Evolutionary conservation across 1,140 invertebrate species (phyloP).

Genomic region (Venustaconcha ellipsiformis): DNA sequence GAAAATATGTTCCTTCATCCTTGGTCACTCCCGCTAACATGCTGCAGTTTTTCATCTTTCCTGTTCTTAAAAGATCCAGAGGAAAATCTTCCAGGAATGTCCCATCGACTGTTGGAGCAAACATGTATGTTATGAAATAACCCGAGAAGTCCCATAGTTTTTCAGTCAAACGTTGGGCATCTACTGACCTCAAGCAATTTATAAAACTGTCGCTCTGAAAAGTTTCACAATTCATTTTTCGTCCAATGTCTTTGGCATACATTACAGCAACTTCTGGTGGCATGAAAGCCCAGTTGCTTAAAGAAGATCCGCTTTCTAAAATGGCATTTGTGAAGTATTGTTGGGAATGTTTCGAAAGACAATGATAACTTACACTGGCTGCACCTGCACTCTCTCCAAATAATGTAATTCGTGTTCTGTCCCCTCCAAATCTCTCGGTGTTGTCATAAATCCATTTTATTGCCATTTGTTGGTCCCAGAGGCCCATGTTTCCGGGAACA

Average conservation of each 20-base stretch:
- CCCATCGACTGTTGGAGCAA: constrained; percentile 92
- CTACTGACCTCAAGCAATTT: constrained; percentile 80
- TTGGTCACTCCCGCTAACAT: constrained; percentile 91
- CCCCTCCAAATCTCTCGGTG: constrained; percentile 74
- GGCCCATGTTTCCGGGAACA: constrained; percentile 63
- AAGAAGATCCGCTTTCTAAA: constrained; percentile 72
- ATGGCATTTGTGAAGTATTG: constrained; percentile 87
- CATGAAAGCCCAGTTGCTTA: constrained; percentile 91
- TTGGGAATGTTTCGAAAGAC: constrained; percentile 77
- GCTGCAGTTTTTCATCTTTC: constrained; percentile 91
- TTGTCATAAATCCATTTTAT: constrained; percentile 64
- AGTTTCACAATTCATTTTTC: constrained; percentile 29
- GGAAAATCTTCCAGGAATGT: constrained; percentile 89
- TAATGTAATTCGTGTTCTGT: constrained; percentile 67
- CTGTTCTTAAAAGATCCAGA: constrained; percentile 77
- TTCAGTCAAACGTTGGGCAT: constrained; percentile 81
- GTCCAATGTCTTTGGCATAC: constrained; percentile 70
- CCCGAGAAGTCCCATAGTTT: constrained; percentile 78
- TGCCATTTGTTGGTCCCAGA: constrained; percentile 66
- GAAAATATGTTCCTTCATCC: constrained; percentile 76
- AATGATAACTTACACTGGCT: constrained; percentile 18
- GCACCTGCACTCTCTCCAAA: constrained; percentile 37
- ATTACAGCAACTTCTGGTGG: constrained; percentile 82
- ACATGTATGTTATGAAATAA: constrained; percentile 68
- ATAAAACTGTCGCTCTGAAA: constrained; percentile 74